A percentile compares a stretch with the other conserved stretches of the same genome.
phyloP scores from a whole-genome alignment of 2,113 vertebrate genomes.

The Mesembrinibis cayennensis region DNA sequence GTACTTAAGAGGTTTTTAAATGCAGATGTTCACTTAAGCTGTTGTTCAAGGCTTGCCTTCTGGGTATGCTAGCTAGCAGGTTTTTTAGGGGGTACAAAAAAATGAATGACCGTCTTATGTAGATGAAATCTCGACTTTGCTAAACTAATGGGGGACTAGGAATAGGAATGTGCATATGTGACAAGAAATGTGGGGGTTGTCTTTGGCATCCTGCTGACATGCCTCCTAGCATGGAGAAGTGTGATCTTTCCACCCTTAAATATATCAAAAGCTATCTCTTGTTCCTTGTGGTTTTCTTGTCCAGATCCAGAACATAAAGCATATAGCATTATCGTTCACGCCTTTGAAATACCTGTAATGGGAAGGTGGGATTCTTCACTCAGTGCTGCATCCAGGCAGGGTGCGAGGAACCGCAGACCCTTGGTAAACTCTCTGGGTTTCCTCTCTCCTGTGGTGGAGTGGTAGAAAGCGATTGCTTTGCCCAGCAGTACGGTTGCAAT shows the following conservation, averaged over 20 bases:
- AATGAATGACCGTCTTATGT: not conserved
- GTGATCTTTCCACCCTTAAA: not conserved
- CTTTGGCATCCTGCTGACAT: not conserved
- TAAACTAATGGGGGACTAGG: not conserved
- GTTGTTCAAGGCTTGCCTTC: not conserved
- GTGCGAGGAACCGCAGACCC: accelerated
- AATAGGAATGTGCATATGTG: not conserved
- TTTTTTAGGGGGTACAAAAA: not conserved
- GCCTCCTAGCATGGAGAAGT: not conserved
- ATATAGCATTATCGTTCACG: not conserved
- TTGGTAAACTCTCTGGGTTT: not conserved
- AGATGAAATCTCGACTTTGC: not conserved
- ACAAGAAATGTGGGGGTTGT: not conserved
- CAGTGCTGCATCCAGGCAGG: not conserved
- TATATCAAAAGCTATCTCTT: not conserved
- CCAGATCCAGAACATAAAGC: not conserved
- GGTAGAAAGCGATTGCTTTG: not conserved
- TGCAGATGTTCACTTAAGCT: not conserved
- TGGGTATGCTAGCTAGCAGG: not conserved
- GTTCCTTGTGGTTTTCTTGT: not conserved
- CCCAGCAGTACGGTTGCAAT: not conserved
- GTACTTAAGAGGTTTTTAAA: not conserved
- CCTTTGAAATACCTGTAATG: not conserved
- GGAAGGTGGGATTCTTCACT: not conserved
- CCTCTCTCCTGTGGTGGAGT: not conserved